phyloP scores from a whole-genome alignment of 2,888 invertebrate genomes.

The Campoletis raptor region DNA sequence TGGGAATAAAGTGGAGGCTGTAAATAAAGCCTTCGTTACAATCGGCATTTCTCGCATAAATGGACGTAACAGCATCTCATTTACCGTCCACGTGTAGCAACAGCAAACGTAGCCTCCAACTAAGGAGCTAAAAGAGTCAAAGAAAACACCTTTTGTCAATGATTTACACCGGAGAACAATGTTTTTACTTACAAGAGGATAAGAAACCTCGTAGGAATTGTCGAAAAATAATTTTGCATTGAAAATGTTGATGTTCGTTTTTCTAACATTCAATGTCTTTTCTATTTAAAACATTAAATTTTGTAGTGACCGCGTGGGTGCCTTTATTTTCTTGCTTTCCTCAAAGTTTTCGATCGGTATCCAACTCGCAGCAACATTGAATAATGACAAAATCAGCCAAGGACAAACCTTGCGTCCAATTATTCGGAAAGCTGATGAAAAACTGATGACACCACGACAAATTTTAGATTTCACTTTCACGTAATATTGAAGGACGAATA shows the following conservation, averaged over 20 bases:
- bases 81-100: constrained; percentile 12
- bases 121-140: neutral
- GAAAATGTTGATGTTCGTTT: neutral
- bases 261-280: neutral
- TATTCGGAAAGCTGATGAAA: neutral
- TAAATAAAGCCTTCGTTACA: constrained; percentile 31
- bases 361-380: neutral
- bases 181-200: neutral
- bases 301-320: neutral
- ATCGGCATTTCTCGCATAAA: constrained; percentile 34
- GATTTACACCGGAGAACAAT: neutral
- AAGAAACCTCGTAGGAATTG: neutral
- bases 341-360: neutral
- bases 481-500: constrained; percentile 23
- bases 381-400: neutral
- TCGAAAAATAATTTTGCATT: neutral
- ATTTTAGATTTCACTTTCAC: constrained; percentile 18
- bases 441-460: constrained; percentile 1
- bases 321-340: neutral
- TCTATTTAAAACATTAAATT: neutral
- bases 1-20: neutral
- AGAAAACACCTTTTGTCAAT: neutral
- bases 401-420: neutral
- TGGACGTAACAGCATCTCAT: neutral
- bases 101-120: neutral